Evolutionary conservation across 1,140 invertebrate species (phyloP), one percentile per base, ranked within the genome.

Genomic region (Physella acuta): DNA sequence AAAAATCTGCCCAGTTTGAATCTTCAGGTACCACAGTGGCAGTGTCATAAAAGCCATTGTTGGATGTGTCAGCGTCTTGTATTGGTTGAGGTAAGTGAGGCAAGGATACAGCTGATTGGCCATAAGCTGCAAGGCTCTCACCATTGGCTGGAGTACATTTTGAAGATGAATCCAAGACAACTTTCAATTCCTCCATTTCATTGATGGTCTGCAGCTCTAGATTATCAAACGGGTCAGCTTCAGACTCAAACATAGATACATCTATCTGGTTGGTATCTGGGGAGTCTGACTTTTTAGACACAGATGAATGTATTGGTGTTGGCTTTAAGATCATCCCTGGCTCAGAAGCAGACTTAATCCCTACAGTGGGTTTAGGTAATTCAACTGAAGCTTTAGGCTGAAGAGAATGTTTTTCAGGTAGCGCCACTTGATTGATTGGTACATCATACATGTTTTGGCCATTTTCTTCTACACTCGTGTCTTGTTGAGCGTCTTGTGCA

Each of bases 211-310:
- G 75, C n/a, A 75, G 68, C 58, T 77, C 76, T 30, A 80, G 44
- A 56, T 77, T 76, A 51, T 80, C 75, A 78, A 80, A 80, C 11
- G 77, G 75, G 67, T 80, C 76, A 44, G 73, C 75, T 53, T 76
- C 78, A 24, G 74, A 71, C 66, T 80, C 78, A 76, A 80, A 80
- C 74, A 71, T 65, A 1, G 74, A 66, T 2, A 80, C 33, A 62
- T 80, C 78, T 70, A 80, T 51, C 37, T 68, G 14, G 49, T 63
- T 61, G 39, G 34, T 51, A 2, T 39, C 37, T n/a, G 28, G 31
- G 20, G 24, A 20, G 34, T 67, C 37, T 31, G 24, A 34, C 53
- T 69, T 66, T 24, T 36, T 53, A 16, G 39, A 28, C 31, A 44
- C 26, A 26, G 56, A 5, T 14, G 58, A 20, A 26, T 53, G 61